These are phyloP conservation scores for Phymanthus crucifer DNA, from an alignment of 92 coral and sea anemone genomes.

Conservation along the genomic window DNA sequence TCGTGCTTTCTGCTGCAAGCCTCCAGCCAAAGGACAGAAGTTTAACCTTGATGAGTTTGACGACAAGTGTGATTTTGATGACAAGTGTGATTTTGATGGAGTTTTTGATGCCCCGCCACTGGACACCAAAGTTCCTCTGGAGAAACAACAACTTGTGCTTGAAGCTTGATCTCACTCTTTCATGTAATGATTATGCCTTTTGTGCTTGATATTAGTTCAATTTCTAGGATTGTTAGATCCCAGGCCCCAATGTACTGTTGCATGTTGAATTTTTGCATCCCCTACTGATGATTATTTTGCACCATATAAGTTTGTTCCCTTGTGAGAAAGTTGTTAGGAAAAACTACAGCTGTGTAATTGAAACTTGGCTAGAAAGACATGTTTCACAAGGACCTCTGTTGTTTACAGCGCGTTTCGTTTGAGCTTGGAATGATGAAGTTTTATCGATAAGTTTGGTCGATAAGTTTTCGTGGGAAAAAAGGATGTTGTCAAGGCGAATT, in stretches of 20 bases:
- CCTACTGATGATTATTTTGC: no score
- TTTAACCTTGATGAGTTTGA: slow-evolving; percentile 76
- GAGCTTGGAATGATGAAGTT: no score
- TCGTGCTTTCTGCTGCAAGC: slow-evolving; percentile 87
- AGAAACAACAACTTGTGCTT: slow-evolving; percentile 86
- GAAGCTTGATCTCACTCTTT: slow-evolving; percentile 37
- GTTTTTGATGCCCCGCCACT: slow-evolving; percentile 94
- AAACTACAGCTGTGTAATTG: no score
- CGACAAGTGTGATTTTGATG: slow-evolving; percentile 75
- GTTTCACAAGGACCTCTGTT: no score
- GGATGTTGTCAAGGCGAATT: no score
- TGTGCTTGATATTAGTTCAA: neutral
- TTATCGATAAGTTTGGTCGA: no score
- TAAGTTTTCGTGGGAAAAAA: no score
- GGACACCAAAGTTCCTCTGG: slow-evolving; percentile 82
- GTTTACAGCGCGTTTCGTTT: no score
- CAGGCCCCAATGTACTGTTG: neutral
- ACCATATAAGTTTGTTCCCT: no score
- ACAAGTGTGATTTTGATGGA: slow-evolving; percentile 75
- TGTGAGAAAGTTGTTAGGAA: no score
- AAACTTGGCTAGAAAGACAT: no score
- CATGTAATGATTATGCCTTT: neutral
- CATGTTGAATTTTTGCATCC: no score
- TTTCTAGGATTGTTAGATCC: neutral
- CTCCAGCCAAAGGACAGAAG: slow-evolving; percentile 65